Evolutionary conservation across 2,888 invertebrate species (phyloP), one percentile per base, ranked within the genome.

Genomic region (Mycalesis mineus): DNA sequence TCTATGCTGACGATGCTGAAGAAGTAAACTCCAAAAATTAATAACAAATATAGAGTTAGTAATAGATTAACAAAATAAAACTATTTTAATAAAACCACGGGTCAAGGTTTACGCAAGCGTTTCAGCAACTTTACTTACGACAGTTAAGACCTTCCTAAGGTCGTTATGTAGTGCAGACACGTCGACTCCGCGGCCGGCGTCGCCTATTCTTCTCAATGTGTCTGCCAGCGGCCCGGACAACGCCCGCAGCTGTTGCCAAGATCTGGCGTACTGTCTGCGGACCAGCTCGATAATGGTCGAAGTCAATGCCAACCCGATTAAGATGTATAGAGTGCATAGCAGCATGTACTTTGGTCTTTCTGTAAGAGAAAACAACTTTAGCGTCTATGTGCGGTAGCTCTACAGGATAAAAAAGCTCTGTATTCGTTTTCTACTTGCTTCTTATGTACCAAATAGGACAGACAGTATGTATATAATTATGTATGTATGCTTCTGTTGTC

Each of bases 241-340:
- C 40, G 96, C 95, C 80, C 95, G 92, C 66, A 94, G 84, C 71
- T 93, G 92, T 70, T 94, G 93, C 97, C 97, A 97, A 65, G 96
- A 96, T 68, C 95, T 93, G 15, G 96, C 95, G 79, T 97, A 97
- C 81, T 97, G 96, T 65, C 96, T 91, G 51, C 96, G 91, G 55
- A 97, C 96, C 74, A 97, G 87, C 86, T 97, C 97, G 68, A 97
- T 97, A 72, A 97, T 97, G 36, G 97, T 97, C n/a, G 97, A 96
- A 0, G 97, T 97, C 64, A 97, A 84, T 15, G 97, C 97, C 80
- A 97, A 85, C 4, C 97, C 97, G 64, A 97, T 94, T 69, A 97
- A 91, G 72, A 97, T 96, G 84, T 97, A 97, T 66, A 96, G 77
- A 7, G 96, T 97, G 78, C 97, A 97, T 14, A 96, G 90, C 63